Conservation (phyloP, 2,888 invertebrate genomes). For the Thysanoteuthis rhombus region DNA sequence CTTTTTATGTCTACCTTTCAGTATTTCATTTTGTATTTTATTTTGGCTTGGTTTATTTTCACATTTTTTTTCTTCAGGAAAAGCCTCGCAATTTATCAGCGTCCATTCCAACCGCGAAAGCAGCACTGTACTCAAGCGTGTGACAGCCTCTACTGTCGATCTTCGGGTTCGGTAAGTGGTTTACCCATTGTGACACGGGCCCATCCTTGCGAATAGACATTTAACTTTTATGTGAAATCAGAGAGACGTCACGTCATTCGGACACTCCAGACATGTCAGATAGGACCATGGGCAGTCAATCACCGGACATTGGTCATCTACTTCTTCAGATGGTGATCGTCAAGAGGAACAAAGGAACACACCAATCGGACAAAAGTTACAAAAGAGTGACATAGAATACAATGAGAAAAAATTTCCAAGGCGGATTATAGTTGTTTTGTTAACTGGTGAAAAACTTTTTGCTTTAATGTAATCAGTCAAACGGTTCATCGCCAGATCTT, state of each 20-base stretch:
- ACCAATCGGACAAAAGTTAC: neutral
- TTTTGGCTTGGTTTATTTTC: neutral
- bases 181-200: neutral
- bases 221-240: constrained; percentile 12
- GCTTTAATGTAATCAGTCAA: too few species aligned
- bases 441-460: too few species aligned
- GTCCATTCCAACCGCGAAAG: neutral
- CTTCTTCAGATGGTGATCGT: neutral
- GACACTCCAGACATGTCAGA: constrained; percentile 12
- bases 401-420: neutral
- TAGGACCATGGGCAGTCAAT: neutral
- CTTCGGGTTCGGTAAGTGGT: neutral
- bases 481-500: too few species aligned
- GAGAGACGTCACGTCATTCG: constrained; percentile 12
- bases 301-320: neutral
- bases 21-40: too few species aligned
- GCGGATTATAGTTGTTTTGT: too few species aligned
- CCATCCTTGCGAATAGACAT: neutral
- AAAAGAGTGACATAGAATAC: neutral
- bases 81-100: neutral
- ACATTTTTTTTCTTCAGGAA: neutral
- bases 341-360: neutral
- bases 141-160: neutral
- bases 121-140: neutral
- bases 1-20: too few species aligned